These are phyloP conservation scores for Diorhabda elongata DNA, from an alignment of 1,140 invertebrate species.

Conservation along the genomic window DNA sequence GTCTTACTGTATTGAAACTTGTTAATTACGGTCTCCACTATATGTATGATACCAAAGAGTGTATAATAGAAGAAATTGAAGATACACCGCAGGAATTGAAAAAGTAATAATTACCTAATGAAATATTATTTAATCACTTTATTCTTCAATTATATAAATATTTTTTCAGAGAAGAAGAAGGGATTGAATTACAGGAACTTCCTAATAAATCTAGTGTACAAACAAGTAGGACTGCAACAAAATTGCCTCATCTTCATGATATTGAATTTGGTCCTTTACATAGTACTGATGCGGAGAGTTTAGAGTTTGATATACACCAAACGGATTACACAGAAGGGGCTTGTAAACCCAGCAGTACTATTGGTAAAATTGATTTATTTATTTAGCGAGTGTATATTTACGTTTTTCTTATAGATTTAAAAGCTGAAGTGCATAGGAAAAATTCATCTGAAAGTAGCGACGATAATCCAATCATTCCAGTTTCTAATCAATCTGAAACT, in stretches of 20 bases:
- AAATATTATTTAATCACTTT: background rate
- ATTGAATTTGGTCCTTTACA: slow-evolving; percentile 32
- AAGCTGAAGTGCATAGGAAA: slow-evolving; percentile 88
- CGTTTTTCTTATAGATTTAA: slow-evolving; percentile 59
- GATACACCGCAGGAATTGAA: slow-evolving; percentile 39
- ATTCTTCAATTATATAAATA: background rate
- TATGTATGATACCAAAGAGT: slow-evolving; percentile 93
- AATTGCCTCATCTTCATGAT: slow-evolving; percentile 20
- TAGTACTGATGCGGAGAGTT: slow-evolving; percentile 51
- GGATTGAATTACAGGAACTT: slow-evolving; percentile 81
- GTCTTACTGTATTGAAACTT: slow-evolving; percentile 82
- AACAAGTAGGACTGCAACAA: slow-evolving; percentile 5
- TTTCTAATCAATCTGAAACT: background rate
- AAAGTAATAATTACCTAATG: slow-evolving; percentile 23
- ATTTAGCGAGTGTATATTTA: no score
- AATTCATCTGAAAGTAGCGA: slow-evolving; percentile 83
- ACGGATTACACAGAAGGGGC: slow-evolving; percentile 40
- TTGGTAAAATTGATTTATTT: slow-evolving; percentile 51
- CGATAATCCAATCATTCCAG: slow-evolving; percentile 27
- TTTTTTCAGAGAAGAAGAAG: slow-evolving; percentile 63
- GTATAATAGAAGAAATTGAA: slow-evolving; percentile 61
- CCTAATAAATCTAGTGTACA: slow-evolving; percentile 45
- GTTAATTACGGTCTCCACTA: slow-evolving; percentile 89
- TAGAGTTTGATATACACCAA: slow-evolving; percentile 61
- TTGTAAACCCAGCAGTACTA: slow-evolving; percentile 56